Conservation (phyloP, 2,888 invertebrate genomes). For the Yponomeuta plumbellus region DNA sequence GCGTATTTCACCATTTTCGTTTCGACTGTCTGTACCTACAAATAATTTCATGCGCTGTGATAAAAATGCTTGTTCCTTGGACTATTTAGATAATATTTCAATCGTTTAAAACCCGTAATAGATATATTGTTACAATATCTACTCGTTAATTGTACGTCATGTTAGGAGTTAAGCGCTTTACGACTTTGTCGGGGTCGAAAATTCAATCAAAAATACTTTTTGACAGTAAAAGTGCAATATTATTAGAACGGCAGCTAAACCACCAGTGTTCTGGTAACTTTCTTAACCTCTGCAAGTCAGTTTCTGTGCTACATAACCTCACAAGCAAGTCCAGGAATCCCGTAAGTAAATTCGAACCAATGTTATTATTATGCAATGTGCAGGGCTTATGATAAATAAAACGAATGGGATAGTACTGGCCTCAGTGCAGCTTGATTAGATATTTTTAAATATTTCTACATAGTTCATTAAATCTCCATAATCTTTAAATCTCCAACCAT, state of each 20-base stretch:
- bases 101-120: background rate
- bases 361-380: background rate
- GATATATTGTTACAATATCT: background rate
- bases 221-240: conserved; percentile 32
- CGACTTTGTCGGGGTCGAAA: conserved; percentile 51
- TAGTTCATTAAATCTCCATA: too few relatives aligned
- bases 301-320: conserved; percentile 49
- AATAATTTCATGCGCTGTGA: background rate
- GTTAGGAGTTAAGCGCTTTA: conserved; percentile 57
- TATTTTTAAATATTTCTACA: too few relatives aligned
- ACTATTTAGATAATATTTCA: too few relatives aligned
- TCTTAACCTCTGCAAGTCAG: conserved; percentile 51
- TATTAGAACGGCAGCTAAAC: conserved; percentile 40
- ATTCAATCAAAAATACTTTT: conserved; percentile 46
- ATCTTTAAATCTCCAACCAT: too few relatives aligned
- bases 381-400: conserved; percentile 4
- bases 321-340: conserved; percentile 47
- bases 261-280: conserved; percentile 41
- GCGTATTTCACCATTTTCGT: background rate
- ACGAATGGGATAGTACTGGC: too few relatives aligned
- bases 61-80: background rate
- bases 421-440: too few relatives aligned
- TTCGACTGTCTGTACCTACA: background rate
- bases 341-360: conserved; percentile 38
- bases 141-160: conserved; percentile 28